Evolutionary conservation across 2,113 vertebrate genomes (phyloP).

Genomic region (Reinhardtius hippoglossoides): DNA sequence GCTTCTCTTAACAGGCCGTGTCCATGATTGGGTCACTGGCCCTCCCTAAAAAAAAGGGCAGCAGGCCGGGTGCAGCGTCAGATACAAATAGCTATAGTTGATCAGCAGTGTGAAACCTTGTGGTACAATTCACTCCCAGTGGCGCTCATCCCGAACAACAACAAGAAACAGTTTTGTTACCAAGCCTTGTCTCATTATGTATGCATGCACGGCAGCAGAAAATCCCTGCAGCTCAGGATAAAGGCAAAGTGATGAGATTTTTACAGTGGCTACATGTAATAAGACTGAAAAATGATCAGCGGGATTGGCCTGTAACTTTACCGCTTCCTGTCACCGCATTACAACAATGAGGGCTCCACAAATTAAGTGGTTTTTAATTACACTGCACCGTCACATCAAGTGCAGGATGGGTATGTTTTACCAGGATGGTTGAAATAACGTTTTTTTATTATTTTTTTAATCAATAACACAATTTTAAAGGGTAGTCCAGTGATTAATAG

Average conservation of each 20-base stretch:
- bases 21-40: slow-evolving; percentile 74
- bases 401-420: neutral
- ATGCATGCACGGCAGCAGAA: slow-evolving; percentile 36
- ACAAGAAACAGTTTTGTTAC: slow-evolving; percentile 56
- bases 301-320: neutral
- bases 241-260: slow-evolving; percentile 28
- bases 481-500: neutral
- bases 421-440: neutral
- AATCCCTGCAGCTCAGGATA: slow-evolving; percentile 22
- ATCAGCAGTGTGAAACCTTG: slow-evolving; percentile 51
- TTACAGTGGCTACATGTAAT: slow-evolving; percentile 8
- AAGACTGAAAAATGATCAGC: slow-evolving; percentile 4
- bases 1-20: slow-evolving; percentile 72
- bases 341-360: neutral
- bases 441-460: neutral
- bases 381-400: neutral
- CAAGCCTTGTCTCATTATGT: slow-evolving; percentile 49
- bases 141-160: slow-evolving; percentile 54
- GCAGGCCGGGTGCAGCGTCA: slow-evolving; percentile 50
- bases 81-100: slow-evolving; percentile 68
- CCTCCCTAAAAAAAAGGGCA: slow-evolving; percentile 57
- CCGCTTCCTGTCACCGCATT: neutral
- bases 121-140: slow-evolving; percentile 47
- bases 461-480: neutral
- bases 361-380: neutral